phyloP scores from a whole-genome alignment of 1,140 invertebrate species.

The Saccostrea cuccullata region DNA sequence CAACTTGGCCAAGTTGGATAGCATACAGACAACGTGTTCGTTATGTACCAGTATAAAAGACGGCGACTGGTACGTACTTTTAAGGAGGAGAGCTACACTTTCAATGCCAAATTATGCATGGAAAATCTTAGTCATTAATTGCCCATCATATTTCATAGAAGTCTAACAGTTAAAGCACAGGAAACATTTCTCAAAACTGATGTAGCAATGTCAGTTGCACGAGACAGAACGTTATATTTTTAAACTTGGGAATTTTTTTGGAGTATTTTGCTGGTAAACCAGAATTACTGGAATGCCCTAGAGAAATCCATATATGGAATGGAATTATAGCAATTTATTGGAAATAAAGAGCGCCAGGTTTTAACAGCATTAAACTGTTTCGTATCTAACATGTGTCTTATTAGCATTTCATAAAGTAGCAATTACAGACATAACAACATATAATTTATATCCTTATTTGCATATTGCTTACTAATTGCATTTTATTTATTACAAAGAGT shows the following conservation, averaged over 20 bases:
- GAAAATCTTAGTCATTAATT: not conserved
- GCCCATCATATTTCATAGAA: not conserved
- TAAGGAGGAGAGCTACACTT: not conserved
- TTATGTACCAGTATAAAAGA: not conserved
- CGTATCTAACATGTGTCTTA: not conserved
- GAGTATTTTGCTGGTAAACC: not conserved
- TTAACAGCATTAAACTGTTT: not conserved
- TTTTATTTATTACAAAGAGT: conserved; percentile 1
- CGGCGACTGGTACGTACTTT: not conserved
- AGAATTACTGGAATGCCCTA: not conserved
- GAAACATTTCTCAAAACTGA: conserved; percentile 32
- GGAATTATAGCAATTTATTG: not conserved
- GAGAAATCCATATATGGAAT: conserved; percentile 13
- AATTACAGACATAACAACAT: not conserved
- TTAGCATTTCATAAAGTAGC: not conserved
- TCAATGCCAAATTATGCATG: not conserved
- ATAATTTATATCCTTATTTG: not conserved
- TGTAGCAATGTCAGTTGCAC: not conserved
- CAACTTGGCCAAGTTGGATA: too few relatives aligned
- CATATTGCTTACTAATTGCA: conserved; percentile 34
- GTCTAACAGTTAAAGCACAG: not conserved
- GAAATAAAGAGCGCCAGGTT: not conserved
- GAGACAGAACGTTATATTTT: not conserved
- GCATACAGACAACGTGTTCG: too few relatives aligned
- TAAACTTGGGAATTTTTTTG: not conserved